A percentile compares a stretch with the other conserved stretches of the same genome.
These are phyloP conservation scores for Hemichromis elongatus DNA, from an alignment of 2,113 vertebrate genomes.

Conservation along the genomic window DNA sequence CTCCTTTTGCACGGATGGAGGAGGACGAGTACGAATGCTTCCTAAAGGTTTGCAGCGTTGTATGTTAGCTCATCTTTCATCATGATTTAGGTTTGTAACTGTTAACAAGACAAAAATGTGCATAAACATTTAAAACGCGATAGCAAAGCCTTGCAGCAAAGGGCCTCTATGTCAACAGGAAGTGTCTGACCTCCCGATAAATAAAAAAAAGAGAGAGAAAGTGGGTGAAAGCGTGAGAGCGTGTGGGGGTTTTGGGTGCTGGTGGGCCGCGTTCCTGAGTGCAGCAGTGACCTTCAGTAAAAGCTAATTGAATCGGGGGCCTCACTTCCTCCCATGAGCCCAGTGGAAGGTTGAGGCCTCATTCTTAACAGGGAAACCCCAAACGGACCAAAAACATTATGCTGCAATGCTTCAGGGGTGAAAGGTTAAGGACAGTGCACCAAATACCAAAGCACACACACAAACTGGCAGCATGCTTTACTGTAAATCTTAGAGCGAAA, in stretches of 20 bases:
- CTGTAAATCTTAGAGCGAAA: background rate
- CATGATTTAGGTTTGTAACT: background rate
- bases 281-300: slow-evolving; percentile 45
- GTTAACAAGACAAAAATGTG: background rate
- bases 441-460: background rate
- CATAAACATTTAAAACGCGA: background rate
- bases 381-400: slow-evolving; percentile 15
- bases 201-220: background rate
- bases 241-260: background rate
- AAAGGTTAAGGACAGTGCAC: background rate
- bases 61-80: background rate
- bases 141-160: background rate
- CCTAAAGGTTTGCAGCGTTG: background rate
- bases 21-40: background rate
- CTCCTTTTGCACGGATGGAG: background rate
- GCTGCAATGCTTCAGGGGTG: background rate
- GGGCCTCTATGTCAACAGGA: background rate
- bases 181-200: slow-evolving; percentile 10
- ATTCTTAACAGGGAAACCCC: slow-evolving; percentile 35
- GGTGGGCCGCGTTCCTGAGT: slow-evolving; percentile 24
- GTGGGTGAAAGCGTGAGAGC: background rate
- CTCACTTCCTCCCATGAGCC: slow-evolving; percentile 51
- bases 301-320: slow-evolving; percentile 50
- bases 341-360: background rate
- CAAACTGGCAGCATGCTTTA: background rate